phyloP scores from a whole-genome alignment of 2,797 vertebrate genomes.

The Betta splendens region DNA sequence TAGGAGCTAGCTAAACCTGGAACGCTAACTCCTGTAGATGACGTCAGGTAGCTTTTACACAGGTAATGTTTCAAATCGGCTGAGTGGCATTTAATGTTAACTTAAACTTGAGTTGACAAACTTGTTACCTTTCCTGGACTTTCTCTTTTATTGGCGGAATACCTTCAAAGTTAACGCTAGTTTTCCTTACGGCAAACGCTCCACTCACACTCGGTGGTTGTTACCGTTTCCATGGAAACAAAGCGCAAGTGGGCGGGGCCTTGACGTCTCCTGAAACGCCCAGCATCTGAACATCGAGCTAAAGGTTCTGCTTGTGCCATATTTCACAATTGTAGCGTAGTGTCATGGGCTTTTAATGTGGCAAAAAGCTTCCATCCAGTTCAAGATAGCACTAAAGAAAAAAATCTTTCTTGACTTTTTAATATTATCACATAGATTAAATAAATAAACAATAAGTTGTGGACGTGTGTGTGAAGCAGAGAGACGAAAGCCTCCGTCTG shows the following conservation, averaged over 20 bases:
- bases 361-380: constrained; percentile 6
- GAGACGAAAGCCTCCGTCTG: constrained; percentile 16
- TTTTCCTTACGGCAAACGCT: not conserved
- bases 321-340: constrained; percentile 13
- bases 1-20: not conserved
- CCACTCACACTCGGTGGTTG: constrained; percentile 35
- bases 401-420: constrained; percentile 6
- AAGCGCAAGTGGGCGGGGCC: constrained; percentile 5
- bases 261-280: not conserved
- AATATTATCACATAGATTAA: constrained; percentile 15
- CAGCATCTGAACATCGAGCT: too few relatives aligned
- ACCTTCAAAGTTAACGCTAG: not conserved
- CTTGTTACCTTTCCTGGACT: constrained; percentile 18
- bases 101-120: not conserved
- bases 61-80: not conserved
- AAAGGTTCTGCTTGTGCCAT: constrained; percentile 24
- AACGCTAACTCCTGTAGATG: not conserved
- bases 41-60: not conserved
- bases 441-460: constrained; percentile 22
- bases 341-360: not conserved
- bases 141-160: not conserved
- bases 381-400: constrained; percentile 1
- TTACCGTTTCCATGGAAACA: constrained; percentile 73
- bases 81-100: not conserved
- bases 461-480: not conserved